Evolutionary conservation across 2,797 vertebrate genomes (phyloP), one percentile per base, ranked within the genome.

Genomic region (Phalloptychus januarius): DNA sequence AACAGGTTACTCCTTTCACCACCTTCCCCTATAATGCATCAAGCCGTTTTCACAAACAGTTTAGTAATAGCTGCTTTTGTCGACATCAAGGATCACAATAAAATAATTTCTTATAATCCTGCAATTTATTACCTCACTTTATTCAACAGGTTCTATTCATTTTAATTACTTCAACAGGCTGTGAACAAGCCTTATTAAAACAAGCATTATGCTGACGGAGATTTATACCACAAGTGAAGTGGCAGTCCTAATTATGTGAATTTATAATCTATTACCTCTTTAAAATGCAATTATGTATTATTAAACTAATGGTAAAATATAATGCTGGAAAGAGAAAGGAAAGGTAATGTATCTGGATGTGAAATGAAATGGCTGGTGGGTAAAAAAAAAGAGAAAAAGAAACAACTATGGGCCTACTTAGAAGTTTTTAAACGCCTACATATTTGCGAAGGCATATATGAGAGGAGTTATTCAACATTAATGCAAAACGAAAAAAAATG

Each of bases 211-310:
- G 79, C 88, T 83, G 94, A 92, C 95, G 91, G 90, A 95, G 94
- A 95, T 94, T 93, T 93, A 95, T 94, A 87, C 85, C 79, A 81
- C 73, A 87, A 93, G 91, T 89, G 91, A 93, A 94, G 93, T 92
- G 91, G 91, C 86, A 90, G 88, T 90, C 80, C 92, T 92, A 92
- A 84, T 94, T 94, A 92, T 90, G 87, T 44, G 76, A 82, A 85
- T 94, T 92, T 88, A 92, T 95, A 94, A 96, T 95, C 89, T 93
- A 94, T 95, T 93, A 94, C 90, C 89, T 95, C 93, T 94, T 96
- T 94, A 95, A 95, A 95, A 95, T 92, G 93, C 93, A 95, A 95
- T 96, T 95, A 95, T 85, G 88, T 86, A 91, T 94, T 93, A 94
- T 95, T 94, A 94, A 88, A 89, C 87, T 94, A 95, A 95, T 93